Evolutionary conservation across 2,113 vertebrate species (phyloP).

Genomic region (Phainopepla nitens): DNA sequence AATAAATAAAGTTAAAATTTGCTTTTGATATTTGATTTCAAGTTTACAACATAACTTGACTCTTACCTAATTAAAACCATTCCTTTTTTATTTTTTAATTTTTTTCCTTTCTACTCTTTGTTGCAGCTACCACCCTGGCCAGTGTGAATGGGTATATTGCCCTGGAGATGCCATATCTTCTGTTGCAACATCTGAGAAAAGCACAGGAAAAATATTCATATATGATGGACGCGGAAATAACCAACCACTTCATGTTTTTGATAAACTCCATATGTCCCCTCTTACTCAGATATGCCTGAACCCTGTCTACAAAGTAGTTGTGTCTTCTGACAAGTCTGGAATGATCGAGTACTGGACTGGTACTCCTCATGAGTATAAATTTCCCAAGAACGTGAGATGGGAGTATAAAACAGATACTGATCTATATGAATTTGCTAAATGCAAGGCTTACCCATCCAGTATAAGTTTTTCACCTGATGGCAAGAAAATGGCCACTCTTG

Average conservation of each 20-base stretch:
- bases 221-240: constrained; percentile 92
- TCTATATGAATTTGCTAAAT: constrained; percentile 96
- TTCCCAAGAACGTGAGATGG: constrained; percentile 90
- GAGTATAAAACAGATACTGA: constrained; percentile 97
- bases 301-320: constrained; percentile 83
- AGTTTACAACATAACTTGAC: neutral
- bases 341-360: constrained; percentile 99
- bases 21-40: neutral
- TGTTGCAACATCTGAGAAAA: constrained; percentile 94
- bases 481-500: constrained; percentile 95
- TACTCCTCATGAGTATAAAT: constrained; percentile 87
- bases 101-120: neutral
- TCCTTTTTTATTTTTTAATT: neutral
- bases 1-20: neutral
- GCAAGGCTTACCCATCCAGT: constrained; percentile 90
- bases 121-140: constrained; percentile 89
- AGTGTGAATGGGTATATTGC: constrained; percentile 96
- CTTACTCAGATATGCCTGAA: constrained; percentile 92
- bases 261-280: constrained; percentile 88
- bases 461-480: constrained; percentile 91
- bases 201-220: constrained; percentile 93
- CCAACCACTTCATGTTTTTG: constrained; percentile 86
- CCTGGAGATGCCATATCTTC: constrained; percentile 94
- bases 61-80: neutral
- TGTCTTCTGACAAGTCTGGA: constrained; percentile 93